phyloP scores from a whole-genome alignment of 2,888 invertebrate genomes.

The Eumacrocentrus americanus region DNA sequence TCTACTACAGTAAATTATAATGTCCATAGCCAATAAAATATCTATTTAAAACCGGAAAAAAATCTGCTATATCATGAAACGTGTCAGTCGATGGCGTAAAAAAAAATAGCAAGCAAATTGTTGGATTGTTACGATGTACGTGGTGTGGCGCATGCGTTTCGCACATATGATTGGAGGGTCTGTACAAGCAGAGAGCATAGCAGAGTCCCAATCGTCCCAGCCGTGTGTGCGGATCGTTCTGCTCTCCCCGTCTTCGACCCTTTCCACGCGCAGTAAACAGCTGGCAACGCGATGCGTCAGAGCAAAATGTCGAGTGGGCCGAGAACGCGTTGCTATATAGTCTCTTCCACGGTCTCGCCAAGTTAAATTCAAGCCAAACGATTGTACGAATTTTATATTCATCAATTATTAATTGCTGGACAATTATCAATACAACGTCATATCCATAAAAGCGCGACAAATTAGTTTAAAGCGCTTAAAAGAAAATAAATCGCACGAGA shows the following conservation, averaged over 20 bases:
- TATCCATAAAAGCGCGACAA: constrained; percentile 10
- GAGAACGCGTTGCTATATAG: not conserved
- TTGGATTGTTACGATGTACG: no score
- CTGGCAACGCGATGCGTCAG: constrained; percentile 56
- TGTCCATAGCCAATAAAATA: not conserved
- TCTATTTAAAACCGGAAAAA: no score
- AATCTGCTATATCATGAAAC: no score
- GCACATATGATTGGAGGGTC: no score
- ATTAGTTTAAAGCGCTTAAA: constrained; percentile 9
- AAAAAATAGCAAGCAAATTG: no score
- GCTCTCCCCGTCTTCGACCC: constrained; percentile 33
- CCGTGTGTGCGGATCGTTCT: not conserved
- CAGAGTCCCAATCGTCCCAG: no score
- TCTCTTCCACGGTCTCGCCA: constrained; percentile 2
- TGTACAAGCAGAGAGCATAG: no score
- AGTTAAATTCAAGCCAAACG: not conserved
- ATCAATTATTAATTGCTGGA: not conserved
- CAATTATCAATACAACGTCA: not conserved
- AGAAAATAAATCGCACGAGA: not conserved
- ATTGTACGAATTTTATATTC: constrained; percentile 7
- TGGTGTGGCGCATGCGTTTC: no score
- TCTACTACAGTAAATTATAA: constrained; percentile 27
- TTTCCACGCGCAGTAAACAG: constrained; percentile 51
- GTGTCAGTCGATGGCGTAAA: no score
- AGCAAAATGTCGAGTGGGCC: constrained; percentile 45